Percentiles rank a stretch among this genome's conserved stretches.
Conservation (phyloP, 2,113 vertebrate species). For the Neopipo cinnamomea region DNA sequence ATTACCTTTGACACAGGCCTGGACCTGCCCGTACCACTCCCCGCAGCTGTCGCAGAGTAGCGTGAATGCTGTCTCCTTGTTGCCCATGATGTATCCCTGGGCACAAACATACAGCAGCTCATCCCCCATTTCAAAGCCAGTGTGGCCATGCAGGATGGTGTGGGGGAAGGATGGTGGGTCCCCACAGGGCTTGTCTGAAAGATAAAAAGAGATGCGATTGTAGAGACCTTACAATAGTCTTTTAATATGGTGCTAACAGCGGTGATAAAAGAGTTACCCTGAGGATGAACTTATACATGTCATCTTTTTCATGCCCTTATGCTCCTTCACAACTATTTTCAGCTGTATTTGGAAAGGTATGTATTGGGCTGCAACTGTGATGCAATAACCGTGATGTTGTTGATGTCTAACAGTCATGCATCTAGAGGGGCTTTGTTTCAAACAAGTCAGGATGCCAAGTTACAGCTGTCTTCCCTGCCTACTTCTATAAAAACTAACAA, state of each 20-base stretch:
- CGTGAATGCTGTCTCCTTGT: conserved; percentile 80
- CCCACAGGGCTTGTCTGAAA: conserved; percentile 85
- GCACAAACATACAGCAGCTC: conserved; percentile 88
- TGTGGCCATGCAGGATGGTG: conserved; percentile 82
- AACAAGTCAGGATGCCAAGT: neutral
- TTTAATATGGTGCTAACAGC: neutral
- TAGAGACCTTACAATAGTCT: neutral
- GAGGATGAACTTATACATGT: accelerated
- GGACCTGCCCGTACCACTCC: conserved; percentile 92
- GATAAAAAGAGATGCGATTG: neutral
- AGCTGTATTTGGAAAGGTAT: neutral
- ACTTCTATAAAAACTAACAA: neutral
- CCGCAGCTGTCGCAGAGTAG: conserved; percentile 92
- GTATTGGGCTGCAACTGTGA: neutral
- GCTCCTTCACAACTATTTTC: neutral
- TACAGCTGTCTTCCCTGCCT: neutral
- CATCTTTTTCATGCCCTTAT: neutral
- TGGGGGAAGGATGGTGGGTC: conserved; percentile 90
- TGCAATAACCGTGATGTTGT: accelerated
- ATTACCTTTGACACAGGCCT: conserved; percentile 90
- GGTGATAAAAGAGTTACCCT: neutral
- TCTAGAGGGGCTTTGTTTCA: neutral
- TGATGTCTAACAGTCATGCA: neutral
- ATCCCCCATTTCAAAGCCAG: conserved; percentile 87
- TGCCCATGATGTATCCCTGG: conserved; percentile 78